Evolutionary conservation across 1,140 invertebrate species (phyloP), one percentile per base, ranked within the genome.

Genomic region (Sitobion miscanthi): DNA sequence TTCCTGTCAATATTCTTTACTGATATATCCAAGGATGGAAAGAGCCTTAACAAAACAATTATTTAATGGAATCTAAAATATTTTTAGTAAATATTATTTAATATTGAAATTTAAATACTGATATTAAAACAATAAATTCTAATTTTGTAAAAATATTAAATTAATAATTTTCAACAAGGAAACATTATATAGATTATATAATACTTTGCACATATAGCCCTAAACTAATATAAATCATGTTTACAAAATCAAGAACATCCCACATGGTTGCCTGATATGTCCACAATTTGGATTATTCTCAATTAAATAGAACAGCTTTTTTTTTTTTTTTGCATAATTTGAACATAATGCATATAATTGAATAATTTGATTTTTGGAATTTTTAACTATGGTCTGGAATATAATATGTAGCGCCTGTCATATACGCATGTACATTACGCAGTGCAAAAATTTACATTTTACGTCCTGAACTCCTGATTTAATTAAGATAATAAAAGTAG

Each of bases 1-100:
- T 52, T 54, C 30, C 14, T 92, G 35, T 92, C 82, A 87, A 94
- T 89, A 94, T n/a, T 89, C 38, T 94, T 57, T 30, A 94, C 38
- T 35, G 91, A 47, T 49, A 89, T 93, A 38, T 82, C 45, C 20
- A 92, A 47, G 9, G 83, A 38, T 90, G 93, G 88, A 94, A 93
- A 93, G 21, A 57, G 3, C 35, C 82, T 93, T 14, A 89, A 92
- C 5, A 77, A 77, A 49, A 14, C 9, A 92, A 23, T 30, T 25
- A 85, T 54, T 11, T 23, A 54, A 89, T 11, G 14, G 2, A 38
- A 21, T 89, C 38, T 11, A 52, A 42, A 47, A 35, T 82, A 35
- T 82, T 42, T 42, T 42, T 42, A 4, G 4, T 42, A 42, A 42
- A 42, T 42, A 42, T 42, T 42, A 42, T 42, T 42, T 42, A 42